phyloP scores from a whole-genome alignment of 2,797 vertebrate genomes.

The Labeo calbasu region DNA sequence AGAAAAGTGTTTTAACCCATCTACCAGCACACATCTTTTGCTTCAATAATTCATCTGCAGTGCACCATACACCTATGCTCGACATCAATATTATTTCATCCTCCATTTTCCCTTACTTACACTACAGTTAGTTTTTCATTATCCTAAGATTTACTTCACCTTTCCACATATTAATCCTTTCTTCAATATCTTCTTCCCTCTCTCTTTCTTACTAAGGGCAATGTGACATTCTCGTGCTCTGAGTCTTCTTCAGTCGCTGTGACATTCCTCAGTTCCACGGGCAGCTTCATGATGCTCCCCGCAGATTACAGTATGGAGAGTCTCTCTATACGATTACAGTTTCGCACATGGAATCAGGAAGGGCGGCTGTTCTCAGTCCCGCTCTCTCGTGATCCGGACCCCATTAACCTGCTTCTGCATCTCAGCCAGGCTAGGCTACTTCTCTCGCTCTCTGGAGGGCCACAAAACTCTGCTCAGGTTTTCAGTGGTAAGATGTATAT shows the following conservation, averaged over 20 bases:
- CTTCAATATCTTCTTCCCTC: background rate
- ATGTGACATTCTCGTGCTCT: slow-evolving; percentile 63
- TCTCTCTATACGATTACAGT: slow-evolving; percentile 61
- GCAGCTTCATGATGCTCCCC: slow-evolving; percentile 56
- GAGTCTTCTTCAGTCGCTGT: slow-evolving; percentile 56
- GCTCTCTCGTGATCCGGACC: slow-evolving; percentile 27
- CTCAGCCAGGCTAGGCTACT: slow-evolving; percentile 47
- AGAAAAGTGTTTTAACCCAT: background rate
- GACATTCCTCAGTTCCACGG: slow-evolving; percentile 54
- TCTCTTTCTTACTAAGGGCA: slow-evolving; percentile 47
- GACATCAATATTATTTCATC: background rate
- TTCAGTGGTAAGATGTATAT: slow-evolving; percentile 44
- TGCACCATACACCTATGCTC: too few species aligned
- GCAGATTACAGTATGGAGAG: slow-evolving; percentile 39
- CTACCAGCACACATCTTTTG: background rate
- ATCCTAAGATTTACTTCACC: background rate
- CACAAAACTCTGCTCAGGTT: slow-evolving; percentile 37
- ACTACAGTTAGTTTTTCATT: background rate
- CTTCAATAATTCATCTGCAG: background rate
- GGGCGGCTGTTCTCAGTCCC: slow-evolving; percentile 54
- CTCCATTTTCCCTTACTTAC: background rate
- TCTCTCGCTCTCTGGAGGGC: slow-evolving; percentile 42
- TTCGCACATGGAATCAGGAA: slow-evolving; percentile 64
- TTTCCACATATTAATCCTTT: background rate
- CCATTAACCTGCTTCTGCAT: slow-evolving; percentile 45